phyloP scores from a whole-genome alignment of 1,140 invertebrate species.

The Bemisia tabaci region DNA sequence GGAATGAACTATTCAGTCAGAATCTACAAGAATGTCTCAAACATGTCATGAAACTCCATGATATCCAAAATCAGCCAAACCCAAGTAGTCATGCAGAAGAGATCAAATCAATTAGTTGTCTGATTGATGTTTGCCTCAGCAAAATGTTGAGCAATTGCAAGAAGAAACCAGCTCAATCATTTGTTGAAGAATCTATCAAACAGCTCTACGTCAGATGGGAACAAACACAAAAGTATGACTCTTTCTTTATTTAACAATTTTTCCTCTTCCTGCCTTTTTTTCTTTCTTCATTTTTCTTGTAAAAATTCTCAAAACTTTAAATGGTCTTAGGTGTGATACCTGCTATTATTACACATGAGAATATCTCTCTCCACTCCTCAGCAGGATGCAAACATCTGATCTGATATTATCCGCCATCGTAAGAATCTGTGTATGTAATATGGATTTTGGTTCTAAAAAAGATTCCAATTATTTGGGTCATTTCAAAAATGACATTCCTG shows the following conservation, averaged over 20 bases:
- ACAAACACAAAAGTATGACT: constrained; percentile 36
- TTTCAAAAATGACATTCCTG: no score
- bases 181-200: constrained; percentile 32
- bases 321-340: no score
- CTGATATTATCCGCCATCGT: no score
- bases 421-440: no score
- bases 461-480: no score
- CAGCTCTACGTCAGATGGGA: constrained; percentile 48
- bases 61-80: constrained; percentile 37
- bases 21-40: constrained; percentile 39
- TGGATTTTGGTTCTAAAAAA: no score
- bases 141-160: constrained; percentile 45
- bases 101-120: constrained; percentile 43
- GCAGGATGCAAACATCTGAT: no score
- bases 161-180: constrained; percentile 22
- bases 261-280: no score
- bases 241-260: not conserved
- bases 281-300: no score
- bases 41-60: constrained; percentile 42
- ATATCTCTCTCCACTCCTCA: no score
- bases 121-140: constrained; percentile 42
- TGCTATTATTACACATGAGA: no score
- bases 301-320: no score
- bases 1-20: constrained; percentile 17
- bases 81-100: constrained; percentile 40